Base-by-base conservation (phyloP, 2,797 vertebrate species). In the Coilia nasus region DNA sequence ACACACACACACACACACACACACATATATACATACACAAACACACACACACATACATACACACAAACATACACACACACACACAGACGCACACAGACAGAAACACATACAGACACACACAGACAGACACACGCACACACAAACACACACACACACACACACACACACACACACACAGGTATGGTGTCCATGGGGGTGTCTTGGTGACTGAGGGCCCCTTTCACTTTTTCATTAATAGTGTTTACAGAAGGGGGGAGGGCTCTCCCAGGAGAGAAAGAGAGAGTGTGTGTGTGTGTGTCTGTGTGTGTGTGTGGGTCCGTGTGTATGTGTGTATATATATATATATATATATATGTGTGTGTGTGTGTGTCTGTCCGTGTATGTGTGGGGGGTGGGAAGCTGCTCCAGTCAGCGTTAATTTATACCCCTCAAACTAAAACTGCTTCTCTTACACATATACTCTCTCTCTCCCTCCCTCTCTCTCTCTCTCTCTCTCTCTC, bases 151-250 rank as follows among this genome's bases (percentile, higher is more conserved):
- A 35, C 47, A 31, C 54, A 60, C 54, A 81, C 75, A 60, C 54
- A 21, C 35, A 64, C 3, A 81, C 41, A 11, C 80, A 94, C 94
- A 95, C 92, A 91, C 94, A 94, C 94, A 94, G 92, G 93, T 91
- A 83, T 87, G 90, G 91, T 78, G 88, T 90, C 91, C 91, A 92
- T 91, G 92, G 91, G 92, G 92, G 88, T 91, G 93, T 90, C 90
- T 88, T 90, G 90, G 93, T 92, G 93, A 94, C 93, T 95, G 93
- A 94, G 94, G 94, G 93, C 93, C 93, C 91, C 94, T 95, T 95
- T 95, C 95, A 94, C 94, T 93, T 92, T 95, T 95, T 94, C 94
- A 95, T 95, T 95, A 94, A 94, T 94, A 94, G 94, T 94, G 93
- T 95, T 95, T 95, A 93, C 92, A 95, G 91, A 95, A 93, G 92